phyloP scores from a whole-genome alignment of 1,140 invertebrate genomes.

The Patella vulgata region DNA sequence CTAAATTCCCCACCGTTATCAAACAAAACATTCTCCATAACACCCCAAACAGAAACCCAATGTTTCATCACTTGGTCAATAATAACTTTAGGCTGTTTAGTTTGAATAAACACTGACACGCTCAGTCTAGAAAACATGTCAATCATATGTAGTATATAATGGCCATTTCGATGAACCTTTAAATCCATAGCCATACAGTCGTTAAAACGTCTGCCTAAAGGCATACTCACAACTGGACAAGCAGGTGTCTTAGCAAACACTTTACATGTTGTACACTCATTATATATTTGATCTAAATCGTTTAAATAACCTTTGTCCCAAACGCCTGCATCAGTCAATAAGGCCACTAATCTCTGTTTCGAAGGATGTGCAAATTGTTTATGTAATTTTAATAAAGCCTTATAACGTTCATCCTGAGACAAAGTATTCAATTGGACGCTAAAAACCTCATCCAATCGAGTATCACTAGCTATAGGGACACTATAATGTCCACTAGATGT shows the following conservation, averaged over 20 bases:
- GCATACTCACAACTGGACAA: slow-evolving; percentile 8
- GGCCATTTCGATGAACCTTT: slow-evolving; percentile 5
- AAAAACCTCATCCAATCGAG: slow-evolving; percentile 7
- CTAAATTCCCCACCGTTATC: slow-evolving; percentile 6
- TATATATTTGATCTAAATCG: neutral
- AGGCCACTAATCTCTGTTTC: slow-evolving; percentile 7
- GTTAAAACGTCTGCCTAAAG: slow-evolving; percentile 14
- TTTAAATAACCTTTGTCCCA: slow-evolving; percentile 16
- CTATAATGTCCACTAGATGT: slow-evolving; percentile 33
- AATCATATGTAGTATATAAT: slow-evolving; percentile 21
- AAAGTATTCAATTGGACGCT: slow-evolving; percentile 12
- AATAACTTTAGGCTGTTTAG: slow-evolving; percentile 12
- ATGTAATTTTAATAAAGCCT: slow-evolving; percentile 24
- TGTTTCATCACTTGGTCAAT: slow-evolving; percentile 21
- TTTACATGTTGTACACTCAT: slow-evolving; percentile 8
- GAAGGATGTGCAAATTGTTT: slow-evolving; percentile 27
- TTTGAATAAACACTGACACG: slow-evolving; percentile 10
- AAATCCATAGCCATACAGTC: slow-evolving; percentile 19
- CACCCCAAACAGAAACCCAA: slow-evolving; percentile 19
- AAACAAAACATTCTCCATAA: slow-evolving; percentile 11
- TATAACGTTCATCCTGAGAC: neutral
- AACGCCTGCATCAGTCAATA: slow-evolving; percentile 23
- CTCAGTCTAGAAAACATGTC: slow-evolving; percentile 23
- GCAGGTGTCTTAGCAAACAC: slow-evolving; percentile 14
- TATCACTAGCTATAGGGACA: slow-evolving; percentile 29